A percentile compares a stretch with the other conserved stretches of the same genome.
Conservation (phyloP, 2,888 invertebrate species). For the Macrostomum cliftonense region DNA sequence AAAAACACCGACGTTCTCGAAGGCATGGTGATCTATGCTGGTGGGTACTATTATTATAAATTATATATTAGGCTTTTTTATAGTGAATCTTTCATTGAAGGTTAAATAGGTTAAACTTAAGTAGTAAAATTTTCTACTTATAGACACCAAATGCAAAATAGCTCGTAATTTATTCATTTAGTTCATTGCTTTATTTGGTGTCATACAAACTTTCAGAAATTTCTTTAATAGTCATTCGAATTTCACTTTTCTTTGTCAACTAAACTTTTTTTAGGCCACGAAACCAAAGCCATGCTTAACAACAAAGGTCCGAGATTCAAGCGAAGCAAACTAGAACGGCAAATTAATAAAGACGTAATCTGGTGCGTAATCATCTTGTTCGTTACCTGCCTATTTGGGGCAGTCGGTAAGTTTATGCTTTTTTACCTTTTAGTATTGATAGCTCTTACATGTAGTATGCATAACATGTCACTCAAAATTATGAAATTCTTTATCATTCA, state of each 20-base stretch:
- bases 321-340: conserved; percentile 68
- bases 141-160: too few species aligned
- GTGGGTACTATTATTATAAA: conserved; percentile 31
- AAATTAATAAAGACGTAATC: conserved; percentile 74
- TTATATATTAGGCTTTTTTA: too few species aligned
- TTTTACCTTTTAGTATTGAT: neutral
- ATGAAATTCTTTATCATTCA: conserved; percentile 4
- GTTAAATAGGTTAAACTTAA: too few species aligned
- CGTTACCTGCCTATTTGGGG: conserved; percentile 8
- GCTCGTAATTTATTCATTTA: too few species aligned
- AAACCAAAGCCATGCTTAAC: conserved; percentile 92
- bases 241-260: too few species aligned
- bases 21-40: conserved; percentile 79
- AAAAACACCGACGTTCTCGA: conserved; percentile 85
- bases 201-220: too few species aligned
- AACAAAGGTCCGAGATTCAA: conserved; percentile 84
- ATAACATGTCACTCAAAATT: too few species aligned
- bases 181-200: too few species aligned
- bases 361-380: conserved; percentile 9
- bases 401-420: conserved; percentile 7
- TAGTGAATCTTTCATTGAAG: too few species aligned
- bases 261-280: conserved; percentile 46
- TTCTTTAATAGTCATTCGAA: too few species aligned
- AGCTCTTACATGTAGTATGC: neutral
- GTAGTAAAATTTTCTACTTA: too few species aligned